Percentiles rank a stretch among this genome's conserved stretches.
Conservation (phyloP, 2,797 vertebrate genomes). For the Geotrypetes seraphini region DNA sequence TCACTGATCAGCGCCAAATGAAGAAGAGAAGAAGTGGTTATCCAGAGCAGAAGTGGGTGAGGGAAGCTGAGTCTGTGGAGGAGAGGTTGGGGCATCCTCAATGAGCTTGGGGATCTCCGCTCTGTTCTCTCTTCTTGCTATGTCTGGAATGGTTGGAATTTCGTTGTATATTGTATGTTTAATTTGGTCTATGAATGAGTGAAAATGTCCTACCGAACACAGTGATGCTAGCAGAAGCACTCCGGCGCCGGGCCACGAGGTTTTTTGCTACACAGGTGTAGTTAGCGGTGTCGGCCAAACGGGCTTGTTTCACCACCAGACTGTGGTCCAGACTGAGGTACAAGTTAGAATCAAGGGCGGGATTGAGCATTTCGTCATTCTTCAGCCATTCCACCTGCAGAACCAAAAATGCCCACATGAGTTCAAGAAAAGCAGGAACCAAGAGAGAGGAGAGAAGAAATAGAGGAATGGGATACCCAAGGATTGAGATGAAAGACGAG, state of each 20-base stretch:
- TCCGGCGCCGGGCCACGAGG: constrained; percentile 91
- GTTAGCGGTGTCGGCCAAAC: constrained; percentile 91
- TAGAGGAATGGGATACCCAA: background rate
- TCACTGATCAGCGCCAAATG: constrained; percentile 85
- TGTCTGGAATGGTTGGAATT: too few species aligned
- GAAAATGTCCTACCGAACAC: constrained; percentile 91
- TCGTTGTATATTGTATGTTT: background rate
- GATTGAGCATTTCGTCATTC: constrained; percentile 88
- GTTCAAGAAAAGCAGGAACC: too few species aligned
- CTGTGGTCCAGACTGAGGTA: constrained; percentile 87
- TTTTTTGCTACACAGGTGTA: constrained; percentile 98
- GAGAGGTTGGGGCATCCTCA: background rate
- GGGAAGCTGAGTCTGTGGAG: background rate
- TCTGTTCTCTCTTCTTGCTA: too few species aligned
- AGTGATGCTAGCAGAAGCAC: constrained; percentile 75
- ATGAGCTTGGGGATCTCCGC: too few species aligned
- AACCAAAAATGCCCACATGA: accelerated
- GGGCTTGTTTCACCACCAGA: constrained; percentile 87
- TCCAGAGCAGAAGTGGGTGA: background rate
- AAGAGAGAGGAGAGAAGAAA: too few species aligned
- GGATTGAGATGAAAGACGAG: background rate
- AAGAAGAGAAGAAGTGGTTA: constrained; percentile 48
- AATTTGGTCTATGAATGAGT: too few species aligned
- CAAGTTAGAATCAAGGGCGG: constrained; percentile 80
- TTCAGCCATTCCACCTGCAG: constrained; percentile 91